Evolutionary conservation across 2,797 vertebrate genomes (phyloP).

Genomic region (Bufotes viridis): DNA sequence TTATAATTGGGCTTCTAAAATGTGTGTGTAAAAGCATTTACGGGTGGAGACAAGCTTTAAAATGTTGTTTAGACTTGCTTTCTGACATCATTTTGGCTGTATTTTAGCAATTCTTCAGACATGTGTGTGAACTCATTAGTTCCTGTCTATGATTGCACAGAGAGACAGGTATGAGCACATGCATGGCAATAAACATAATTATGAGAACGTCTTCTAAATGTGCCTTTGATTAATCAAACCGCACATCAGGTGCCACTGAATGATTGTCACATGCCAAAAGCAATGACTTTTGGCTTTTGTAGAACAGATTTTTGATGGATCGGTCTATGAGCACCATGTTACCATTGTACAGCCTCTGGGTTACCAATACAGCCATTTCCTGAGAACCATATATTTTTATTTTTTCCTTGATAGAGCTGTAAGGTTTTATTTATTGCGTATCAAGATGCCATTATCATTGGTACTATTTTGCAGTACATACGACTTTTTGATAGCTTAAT

Average conservation of each 20-base stretch:
- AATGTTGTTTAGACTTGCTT: not conserved
- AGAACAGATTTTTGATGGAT: too few relatives aligned
- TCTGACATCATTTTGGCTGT: not conserved
- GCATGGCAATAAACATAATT: constrained; percentile 29
- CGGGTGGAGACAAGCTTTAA: not conserved
- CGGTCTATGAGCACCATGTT: too few relatives aligned
- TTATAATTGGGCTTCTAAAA: not conserved
- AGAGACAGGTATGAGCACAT: not conserved
- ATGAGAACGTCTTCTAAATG: constrained; percentile 8
- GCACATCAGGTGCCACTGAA: not conserved
- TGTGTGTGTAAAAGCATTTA: not conserved
- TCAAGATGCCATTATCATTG: too few relatives aligned
- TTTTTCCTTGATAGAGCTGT: too few relatives aligned
- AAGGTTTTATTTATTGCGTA: too few relatives aligned
- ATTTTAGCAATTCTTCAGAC: not conserved
- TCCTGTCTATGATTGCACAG: not conserved
- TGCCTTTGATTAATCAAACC: constrained; percentile 9
- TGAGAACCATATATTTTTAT: too few relatives aligned
- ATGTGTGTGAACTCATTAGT: not conserved
- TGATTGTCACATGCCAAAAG: not conserved
- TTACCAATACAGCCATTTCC: too few relatives aligned
- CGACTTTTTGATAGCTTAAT: too few relatives aligned
- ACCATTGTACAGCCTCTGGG: too few relatives aligned
- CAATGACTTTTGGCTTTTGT: not conserved
- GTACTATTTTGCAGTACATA: too few relatives aligned